phyloP scores from a whole-genome alignment of 2,113 vertebrate species.

The Circaetus cinerascens region DNA sequence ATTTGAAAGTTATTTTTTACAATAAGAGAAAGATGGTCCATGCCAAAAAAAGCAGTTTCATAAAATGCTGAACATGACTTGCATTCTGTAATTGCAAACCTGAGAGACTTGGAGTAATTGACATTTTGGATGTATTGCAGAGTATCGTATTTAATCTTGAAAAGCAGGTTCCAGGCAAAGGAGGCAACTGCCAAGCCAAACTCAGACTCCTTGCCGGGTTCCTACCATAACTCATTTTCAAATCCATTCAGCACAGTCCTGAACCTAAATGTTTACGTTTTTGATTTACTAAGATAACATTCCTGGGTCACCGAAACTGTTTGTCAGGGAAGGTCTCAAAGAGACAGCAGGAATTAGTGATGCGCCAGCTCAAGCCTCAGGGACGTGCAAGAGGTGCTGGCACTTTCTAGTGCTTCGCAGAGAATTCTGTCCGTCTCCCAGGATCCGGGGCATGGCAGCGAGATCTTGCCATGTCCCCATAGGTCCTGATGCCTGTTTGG shows the following conservation, averaged over 20 bases:
- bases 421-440: rapidly evolving
- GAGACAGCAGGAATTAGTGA: not conserved
- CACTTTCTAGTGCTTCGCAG: not conserved
- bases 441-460: rapidly evolving
- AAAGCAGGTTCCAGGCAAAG: slow-evolving; percentile 69
- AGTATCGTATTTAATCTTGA: slow-evolving; percentile 70
- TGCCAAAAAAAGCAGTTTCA: slow-evolving; percentile 76
- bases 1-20: slow-evolving; percentile 75
- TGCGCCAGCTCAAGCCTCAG: not conserved
- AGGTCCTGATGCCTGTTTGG: not conserved
- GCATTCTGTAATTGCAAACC: slow-evolving; percentile 74
- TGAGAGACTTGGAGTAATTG: slow-evolving; percentile 70
- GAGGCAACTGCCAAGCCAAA: slow-evolving; percentile 69
- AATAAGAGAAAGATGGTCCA: slow-evolving; percentile 54
- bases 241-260: slow-evolving; percentile 54
- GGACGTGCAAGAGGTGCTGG: not conserved
- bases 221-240: slow-evolving; percentile 65
- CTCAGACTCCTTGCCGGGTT: slow-evolving; percentile 55
- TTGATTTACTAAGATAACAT: slow-evolving; percentile 72
- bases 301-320: slow-evolving; percentile 47
- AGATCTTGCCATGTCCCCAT: not conserved
- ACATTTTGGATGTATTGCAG: slow-evolving; percentile 69
- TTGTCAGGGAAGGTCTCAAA: slow-evolving; percentile 45
- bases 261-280: slow-evolving; percentile 72
- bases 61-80: slow-evolving; percentile 72